Evolutionary conservation across 2,888 invertebrate genomes (phyloP), one percentile per base, ranked within the genome.

Genomic region (Lordiphosa andalusiaca): DNA sequence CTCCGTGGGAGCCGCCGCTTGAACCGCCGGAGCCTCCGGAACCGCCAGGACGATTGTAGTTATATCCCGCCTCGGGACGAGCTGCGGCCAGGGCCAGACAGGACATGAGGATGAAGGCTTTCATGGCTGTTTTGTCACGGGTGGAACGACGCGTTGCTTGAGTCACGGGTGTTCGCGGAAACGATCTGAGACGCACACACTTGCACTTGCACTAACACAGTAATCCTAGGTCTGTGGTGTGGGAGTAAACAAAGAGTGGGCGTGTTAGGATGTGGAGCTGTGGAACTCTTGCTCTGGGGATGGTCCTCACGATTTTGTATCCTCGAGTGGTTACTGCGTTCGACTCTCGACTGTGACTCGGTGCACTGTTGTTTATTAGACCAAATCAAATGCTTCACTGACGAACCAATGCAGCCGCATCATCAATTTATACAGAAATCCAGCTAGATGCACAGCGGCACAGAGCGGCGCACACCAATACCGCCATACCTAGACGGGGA

Each of bases 371-470:
- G 87, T 86, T 85, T 88, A 85, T 87, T 85, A 88, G 85, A 87
- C 87, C 86, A 85, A 89, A 85, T 86, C 89, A 85, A 88, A 88
- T 88, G 87, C 87, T 90, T 88, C 87, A 90, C 89, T 90, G 90
- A 89, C 88, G 85, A 89, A 85, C 80, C 84, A 84, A 75, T 77
- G 85, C 82, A 80, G 74, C 76, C 83, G 88, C 80, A 85, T 86
- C 89, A 89, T 83, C 89, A 87, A 89, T 90, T 90, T 90, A 90
- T 90, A 90, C 89, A 84, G 84, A 88, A 87, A 80, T 57, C 73
- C 56, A 63, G 82, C 71, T 33, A 54, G 68, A 73, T 73, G 72
- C 83, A 80, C 69, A 59, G 59, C 74, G 37, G 16, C 67, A 55
- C 57, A 54, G 41, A 59, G 62, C 62, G 47, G 44, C 54, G 55